phyloP scores from a whole-genome alignment of 2,113 vertebrate genomes.

The Oxygymnocypris stewartii region DNA sequence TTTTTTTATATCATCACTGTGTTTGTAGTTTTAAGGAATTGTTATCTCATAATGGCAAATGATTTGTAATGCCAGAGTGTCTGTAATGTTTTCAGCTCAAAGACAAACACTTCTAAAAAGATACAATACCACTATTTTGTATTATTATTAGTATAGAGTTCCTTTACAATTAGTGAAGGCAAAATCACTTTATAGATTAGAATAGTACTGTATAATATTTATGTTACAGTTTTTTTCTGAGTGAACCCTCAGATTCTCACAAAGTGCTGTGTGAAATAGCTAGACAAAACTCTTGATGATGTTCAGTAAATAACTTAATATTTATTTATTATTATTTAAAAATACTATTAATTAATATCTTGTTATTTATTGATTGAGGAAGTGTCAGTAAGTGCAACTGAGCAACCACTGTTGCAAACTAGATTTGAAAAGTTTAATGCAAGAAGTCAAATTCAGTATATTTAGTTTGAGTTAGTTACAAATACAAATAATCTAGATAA shows the following conservation, averaged over 20 bases:
- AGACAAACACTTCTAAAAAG: not conserved
- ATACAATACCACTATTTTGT: not conserved
- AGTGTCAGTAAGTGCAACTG: not conserved
- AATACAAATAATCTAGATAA: not conserved
- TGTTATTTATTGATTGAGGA: not conserved
- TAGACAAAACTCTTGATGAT: not conserved
- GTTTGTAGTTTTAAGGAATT: conserved; percentile 11
- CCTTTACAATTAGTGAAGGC: not conserved
- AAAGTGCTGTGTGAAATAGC: not conserved
- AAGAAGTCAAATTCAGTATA: not conserved
- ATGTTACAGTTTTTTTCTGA: not conserved
- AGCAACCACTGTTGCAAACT: not conserved
- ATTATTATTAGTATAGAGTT: not conserved
- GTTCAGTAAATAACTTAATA: not conserved
- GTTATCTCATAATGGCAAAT: conserved; percentile 1
- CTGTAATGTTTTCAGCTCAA: conserved; percentile 8
- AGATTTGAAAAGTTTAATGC: not conserved
- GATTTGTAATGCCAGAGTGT: conserved; percentile 6
- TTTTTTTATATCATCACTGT: conserved; percentile 3
- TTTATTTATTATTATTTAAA: not conserved
- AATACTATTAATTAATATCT: too few relatives aligned
- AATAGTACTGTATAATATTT: not conserved
- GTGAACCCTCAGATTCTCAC: too few relatives aligned
- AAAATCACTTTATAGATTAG: not conserved
- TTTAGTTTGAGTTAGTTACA: not conserved